Base-by-base conservation (phyloP, 2,888 invertebrate genomes). In the Apamea monoglypha region DNA sequence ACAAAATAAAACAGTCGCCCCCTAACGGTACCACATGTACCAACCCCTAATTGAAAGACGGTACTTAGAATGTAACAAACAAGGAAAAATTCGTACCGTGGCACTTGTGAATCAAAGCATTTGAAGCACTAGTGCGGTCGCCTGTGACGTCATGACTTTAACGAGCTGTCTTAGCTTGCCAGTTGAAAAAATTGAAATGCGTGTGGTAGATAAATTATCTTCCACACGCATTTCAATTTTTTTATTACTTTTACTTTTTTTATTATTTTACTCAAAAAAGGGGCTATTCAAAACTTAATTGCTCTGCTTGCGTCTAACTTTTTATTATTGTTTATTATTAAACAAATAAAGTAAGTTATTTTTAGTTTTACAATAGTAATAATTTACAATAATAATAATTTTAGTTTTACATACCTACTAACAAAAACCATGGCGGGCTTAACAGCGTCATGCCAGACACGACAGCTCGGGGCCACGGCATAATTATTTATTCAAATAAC, bases 1-100 rank as follows among this genome's bases (percentile, higher is more conserved):
- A 68, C 29, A 59, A 81, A 16, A 50, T 64, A 73, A 47, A 75
- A 73, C 25, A 66, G 40, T 16, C 44, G n/a, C 47, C 73, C 72
- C 75, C 70, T 70, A 25, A n/a, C 47, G 36, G 25, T 32, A 76
- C 66, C 72, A 68, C 67, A 64, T 69, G 68, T 66, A 70, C 63
- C 59, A 44, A 67, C 70, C 86, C 78, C 67, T 83, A 76, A 86
- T 78, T 86, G 83, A 85, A 85, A 86, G 86, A 56, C 69, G 66
- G 72, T 29, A 78, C 84, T 85, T 82, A 80, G 47, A 83, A 68
- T 78, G 83, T 86, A 84, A 84, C 83, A 83, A 83, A 86, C 83
- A 83, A 83, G 84, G 87, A 83, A 75, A 61, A 86, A 76, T 74
- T 86, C 69, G 78, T 83, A 44, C 68, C 83, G 72, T 56, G 40